Evolutionary conservation across 2,797 vertebrate species (phyloP), one percentile per base, ranked within the genome.

Genomic region (Dipus sagitta): DNA sequence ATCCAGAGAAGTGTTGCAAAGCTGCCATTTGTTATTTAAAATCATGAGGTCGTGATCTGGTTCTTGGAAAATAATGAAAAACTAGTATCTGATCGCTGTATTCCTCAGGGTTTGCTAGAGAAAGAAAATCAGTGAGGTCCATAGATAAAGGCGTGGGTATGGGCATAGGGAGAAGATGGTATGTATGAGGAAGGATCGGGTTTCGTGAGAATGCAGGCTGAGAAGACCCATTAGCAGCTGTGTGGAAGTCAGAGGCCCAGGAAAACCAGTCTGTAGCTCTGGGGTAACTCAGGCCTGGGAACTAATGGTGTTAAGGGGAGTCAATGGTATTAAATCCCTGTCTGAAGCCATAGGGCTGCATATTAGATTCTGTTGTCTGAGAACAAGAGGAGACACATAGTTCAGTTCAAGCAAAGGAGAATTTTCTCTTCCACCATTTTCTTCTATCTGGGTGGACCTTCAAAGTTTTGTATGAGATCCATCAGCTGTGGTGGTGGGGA

Each of bases 1-100:
- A 17, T 17, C 60, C 21, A 70, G 62, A 90, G 18, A 84, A 28
- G 84, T 80, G 42, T 54, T 52, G 17, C 34, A 86, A 64, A 32
- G 32, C 21, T 42, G 3, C 14, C 24, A 77, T 79, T 77, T 85
- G 87, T 76, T 78, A 77, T 68, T 94, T 94, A 87, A 95, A 93
- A 91, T 71, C 38, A 9, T 86, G 47, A 60, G 2, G 4, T 28
- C 34, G 85, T 34, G 60, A 65, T 93, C 24, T 88, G 67, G 34
- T 86, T 52, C 20, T 85, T 79, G 34, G 89, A 47, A 87, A 76
- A 89, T 20, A 70, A 74, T 23, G 10, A 83, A 88, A 30, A 17
- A 60, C 58, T 54, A 32, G 68, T 78, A 86, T 32, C n/a, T 38
- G 34, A 72, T 72, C 86, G 68, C 32, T 92, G 15, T 65, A 30